Conservation (phyloP, 2,888 invertebrate species). For the Scaptomyza cyrtandrae region DNA sequence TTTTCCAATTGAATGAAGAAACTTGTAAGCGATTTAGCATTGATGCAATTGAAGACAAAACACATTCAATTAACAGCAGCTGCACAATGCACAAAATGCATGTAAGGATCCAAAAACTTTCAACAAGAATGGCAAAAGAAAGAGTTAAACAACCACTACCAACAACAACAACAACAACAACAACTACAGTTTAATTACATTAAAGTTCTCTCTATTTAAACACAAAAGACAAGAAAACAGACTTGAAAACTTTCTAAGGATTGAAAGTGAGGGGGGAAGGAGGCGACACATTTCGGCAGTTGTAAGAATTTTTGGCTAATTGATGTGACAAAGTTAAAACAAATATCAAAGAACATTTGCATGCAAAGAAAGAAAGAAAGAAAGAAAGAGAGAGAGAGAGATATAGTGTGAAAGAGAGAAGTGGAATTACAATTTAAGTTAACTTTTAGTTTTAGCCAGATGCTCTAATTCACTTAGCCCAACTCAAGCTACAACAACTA, state of each 20-base stretch:
- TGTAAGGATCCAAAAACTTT: constrained; percentile 11
- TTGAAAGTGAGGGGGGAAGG: background rate
- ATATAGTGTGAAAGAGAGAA: background rate
- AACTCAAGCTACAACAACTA: constrained; percentile 16
- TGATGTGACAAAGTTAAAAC: constrained; percentile 51
- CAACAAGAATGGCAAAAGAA: constrained; percentile 4
- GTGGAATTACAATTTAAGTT: constrained; percentile 52
- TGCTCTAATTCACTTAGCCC: constrained; percentile 61
- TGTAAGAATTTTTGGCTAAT: constrained; percentile 38
- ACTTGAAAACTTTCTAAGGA: background rate
- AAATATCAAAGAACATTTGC: constrained; percentile 37
- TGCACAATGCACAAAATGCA: constrained; percentile 26
- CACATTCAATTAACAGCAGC: constrained; percentile 14
- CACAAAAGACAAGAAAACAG: constrained; percentile 23
- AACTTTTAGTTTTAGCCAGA: constrained; percentile 60
- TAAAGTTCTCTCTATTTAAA: constrained; percentile 43
- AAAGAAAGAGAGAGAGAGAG: background rate
- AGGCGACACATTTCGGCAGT: constrained; percentile 1
- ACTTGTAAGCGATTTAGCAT: constrained; percentile 9
- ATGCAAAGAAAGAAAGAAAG: background rate
- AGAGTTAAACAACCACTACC: constrained; percentile 19
- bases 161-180: constrained; percentile 38
- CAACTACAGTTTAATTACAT: constrained; percentile 50
- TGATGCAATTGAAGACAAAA: background rate
- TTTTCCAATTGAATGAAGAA: constrained; percentile 8